These are phyloP conservation scores for Solenodon paradoxus DNA, from an alignment of 2,113 vertebrate genomes.

Conservation along the genomic window DNA sequence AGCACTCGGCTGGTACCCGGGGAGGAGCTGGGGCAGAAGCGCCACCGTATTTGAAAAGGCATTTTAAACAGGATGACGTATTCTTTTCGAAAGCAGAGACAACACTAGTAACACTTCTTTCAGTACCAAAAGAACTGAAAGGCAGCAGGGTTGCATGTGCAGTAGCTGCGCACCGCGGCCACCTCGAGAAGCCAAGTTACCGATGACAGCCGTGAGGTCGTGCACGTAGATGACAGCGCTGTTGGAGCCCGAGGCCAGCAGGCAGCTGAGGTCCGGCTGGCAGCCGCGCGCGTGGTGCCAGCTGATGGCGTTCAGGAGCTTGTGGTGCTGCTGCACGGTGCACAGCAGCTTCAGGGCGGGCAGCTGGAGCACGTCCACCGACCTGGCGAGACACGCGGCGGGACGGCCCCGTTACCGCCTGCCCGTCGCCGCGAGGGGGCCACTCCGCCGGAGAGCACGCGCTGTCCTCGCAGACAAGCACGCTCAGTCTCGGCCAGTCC, in stretches of 20 bases:
- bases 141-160: not conserved
- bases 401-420: too few species aligned
- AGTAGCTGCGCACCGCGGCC: not conserved
- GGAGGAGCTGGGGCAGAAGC: too few species aligned
- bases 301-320: constrained; percentile 92
- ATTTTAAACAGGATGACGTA: constrained; percentile 5
- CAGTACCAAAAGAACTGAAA: not conserved
- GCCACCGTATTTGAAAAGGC: too few species aligned
- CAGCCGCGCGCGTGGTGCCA: constrained; percentile 91
- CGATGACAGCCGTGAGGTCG: constrained; percentile 86
- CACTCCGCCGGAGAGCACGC: too few species aligned
- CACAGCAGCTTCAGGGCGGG: constrained; percentile 90
- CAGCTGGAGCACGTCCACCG: constrained; percentile 90
- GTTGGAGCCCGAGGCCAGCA: constrained; percentile 95
- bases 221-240: constrained; percentile 93
- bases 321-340: constrained; percentile 96
- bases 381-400: too few species aligned
- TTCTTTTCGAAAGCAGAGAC: not conserved
- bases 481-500: too few species aligned
- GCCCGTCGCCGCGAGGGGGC: too few species aligned
- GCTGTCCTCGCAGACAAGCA: too few species aligned
- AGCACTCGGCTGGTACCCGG: too few species aligned
- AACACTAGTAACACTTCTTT: not conserved
- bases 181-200: constrained; percentile 80
- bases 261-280: constrained; percentile 83